Percentiles rank a stretch among this genome's conserved stretches.
Evolutionary conservation across 2,797 vertebrate genomes (phyloP).

Genomic region (Hozukius guyotensis): DNA sequence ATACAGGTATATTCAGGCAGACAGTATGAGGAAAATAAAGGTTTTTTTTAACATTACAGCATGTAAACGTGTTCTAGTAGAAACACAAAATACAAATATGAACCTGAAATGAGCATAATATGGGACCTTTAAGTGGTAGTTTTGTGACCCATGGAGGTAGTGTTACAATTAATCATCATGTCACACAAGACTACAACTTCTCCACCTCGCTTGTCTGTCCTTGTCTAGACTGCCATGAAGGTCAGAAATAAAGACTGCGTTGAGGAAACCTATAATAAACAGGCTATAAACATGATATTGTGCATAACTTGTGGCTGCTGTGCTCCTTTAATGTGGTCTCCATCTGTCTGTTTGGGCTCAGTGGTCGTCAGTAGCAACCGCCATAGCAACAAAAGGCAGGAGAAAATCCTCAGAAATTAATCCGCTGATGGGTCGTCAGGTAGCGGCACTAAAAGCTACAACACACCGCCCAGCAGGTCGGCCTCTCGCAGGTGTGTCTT

Average conservation of each 20-base stretch:
- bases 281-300: not conserved
- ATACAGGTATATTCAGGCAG: no score
- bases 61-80: no score
- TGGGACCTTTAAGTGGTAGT: not conserved
- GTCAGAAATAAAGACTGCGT: conserved; percentile 44
- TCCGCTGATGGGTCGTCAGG: conserved; percentile 64
- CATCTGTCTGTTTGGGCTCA: conserved; percentile 51
- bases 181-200: conserved; percentile 36
- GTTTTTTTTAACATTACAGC: no score
- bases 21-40: no score
- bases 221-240: conserved; percentile 49
- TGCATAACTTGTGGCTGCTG: conserved; percentile 8
- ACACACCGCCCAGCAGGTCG: no score
- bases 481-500: conserved; percentile 33
- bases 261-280: not conserved
- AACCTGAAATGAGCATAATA: no score
- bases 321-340: no score
- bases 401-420: conserved; percentile 74
- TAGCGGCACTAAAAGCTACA: conserved; percentile 35
- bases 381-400: conserved; percentile 78
- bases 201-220: conserved; percentile 25
- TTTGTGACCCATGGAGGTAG: not conserved
- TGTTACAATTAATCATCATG: conserved; percentile 41
- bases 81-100: no score
- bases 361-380: conserved; percentile 85